Base-by-base conservation (phyloP, 2,113 vertebrate species). In the Urocynchramus pylzowi region DNA sequence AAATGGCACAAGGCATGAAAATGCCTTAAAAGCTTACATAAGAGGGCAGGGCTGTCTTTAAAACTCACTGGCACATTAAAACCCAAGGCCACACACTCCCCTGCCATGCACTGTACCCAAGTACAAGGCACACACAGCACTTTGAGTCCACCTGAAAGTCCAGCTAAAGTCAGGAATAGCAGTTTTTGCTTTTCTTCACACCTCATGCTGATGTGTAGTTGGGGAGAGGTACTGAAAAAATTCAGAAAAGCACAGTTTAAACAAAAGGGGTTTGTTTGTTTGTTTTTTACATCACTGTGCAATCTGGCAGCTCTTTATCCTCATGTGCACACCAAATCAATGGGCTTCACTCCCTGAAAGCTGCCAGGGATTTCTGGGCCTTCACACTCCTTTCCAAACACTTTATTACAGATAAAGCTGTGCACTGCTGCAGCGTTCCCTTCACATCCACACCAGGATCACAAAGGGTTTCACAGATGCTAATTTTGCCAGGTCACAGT, bases 311-410 rank as follows among this genome's bases (percentile, higher is more conserved):
- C 39, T 54, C 11, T 44, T 77, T 39, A 68, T 33, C 53, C 53
- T 20, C 5, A 2, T 1, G 4, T 8, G 33, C 3, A 1, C 30
- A 52, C 41, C 12, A 39, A 11, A 1, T 11, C 33, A 19, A 10
- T 3, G 27, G 11, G 47, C 30, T 88, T 39, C 33, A 39, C 59
- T 14, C 41, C n/a, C 11, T 6, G n/a, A 59, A 68, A 61, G 30
- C 42, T 61, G 31, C 0, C 2, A 60, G 39, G 26, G 24, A 23
- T 28, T 68, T 52, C 75, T 84, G 65, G 61, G 70, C 57, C 61
- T 49, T 57, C 30, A 10, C 0, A 18, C 10, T 8, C 6, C 6
- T 45, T 68, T 37, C 45, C 47, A 81, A 33, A 73, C 5, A 8
- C 41, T 65, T 73, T 33, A 30, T 53, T 42, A 35, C 10, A 57